Percentiles rank a stretch among this genome's conserved stretches.
These are phyloP conservation scores for Oligia latruncula DNA, from an alignment of 2,888 invertebrate genomes.

Conservation along the genomic window DNA sequence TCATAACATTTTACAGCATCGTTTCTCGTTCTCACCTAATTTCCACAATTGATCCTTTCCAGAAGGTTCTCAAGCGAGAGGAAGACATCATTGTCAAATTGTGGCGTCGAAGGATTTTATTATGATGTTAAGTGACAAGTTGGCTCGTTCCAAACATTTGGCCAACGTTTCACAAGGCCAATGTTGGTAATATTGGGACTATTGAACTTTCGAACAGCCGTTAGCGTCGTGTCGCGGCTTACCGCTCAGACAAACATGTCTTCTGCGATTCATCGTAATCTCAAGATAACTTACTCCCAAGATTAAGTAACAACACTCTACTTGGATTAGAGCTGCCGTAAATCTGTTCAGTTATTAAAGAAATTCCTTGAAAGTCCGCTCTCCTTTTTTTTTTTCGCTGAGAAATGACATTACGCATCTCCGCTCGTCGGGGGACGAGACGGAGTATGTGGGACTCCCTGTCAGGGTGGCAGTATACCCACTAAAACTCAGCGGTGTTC, in stretches of 20 bases:
- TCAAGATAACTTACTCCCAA: not conserved
- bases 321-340: not conserved
- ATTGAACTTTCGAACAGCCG: conserved; percentile 13
- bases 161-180: conserved; percentile 3
- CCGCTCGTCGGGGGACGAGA: no score
- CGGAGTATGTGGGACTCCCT: no score
- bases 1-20: conserved; percentile 44
- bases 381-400: not conserved
- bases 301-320: not conserved
- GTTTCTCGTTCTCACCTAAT: conserved; percentile 28
- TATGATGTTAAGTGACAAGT: conserved; percentile 35
- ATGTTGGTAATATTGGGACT: conserved; percentile 17
- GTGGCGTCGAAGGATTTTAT: conserved; percentile 45
- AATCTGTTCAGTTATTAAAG: conserved; percentile 3
- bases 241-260: conserved; percentile 7
- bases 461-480: no score
- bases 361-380: not conserved
- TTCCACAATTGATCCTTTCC: conserved; percentile 40
- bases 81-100: conserved; percentile 48
- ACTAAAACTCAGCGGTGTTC: no score
- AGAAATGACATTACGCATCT: no score
- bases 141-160: conserved; percentile 23
- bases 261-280: not conserved
- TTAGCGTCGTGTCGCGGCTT: not conserved
- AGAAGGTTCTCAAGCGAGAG: conserved; percentile 23